A percentile compares a stretch with the other conserved stretches of the same genome.
Evolutionary conservation across 2,888 invertebrate genomes (phyloP).

Genomic region (Trissonchulus latispiculum): DNA sequence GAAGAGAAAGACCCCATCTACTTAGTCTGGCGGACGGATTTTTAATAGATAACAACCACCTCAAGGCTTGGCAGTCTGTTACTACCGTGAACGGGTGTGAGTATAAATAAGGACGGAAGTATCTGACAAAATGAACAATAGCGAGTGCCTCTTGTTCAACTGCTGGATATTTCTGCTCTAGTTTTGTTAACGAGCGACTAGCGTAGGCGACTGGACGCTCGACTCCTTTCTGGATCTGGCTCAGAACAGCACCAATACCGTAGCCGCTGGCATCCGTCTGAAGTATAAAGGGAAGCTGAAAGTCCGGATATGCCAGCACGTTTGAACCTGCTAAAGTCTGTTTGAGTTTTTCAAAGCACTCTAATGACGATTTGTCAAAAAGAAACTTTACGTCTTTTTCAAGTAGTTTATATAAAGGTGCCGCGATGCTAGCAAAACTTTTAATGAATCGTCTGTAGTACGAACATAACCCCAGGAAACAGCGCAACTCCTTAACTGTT

Average conservation of each 20-base stretch:
- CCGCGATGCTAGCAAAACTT: constrained; percentile 17
- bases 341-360: constrained; percentile 20
- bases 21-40: neutral
- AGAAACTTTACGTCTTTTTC: constrained; percentile 16
- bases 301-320: constrained; percentile 31
- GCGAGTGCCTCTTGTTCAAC: constrained; percentile 31
- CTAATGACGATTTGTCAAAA: constrained; percentile 24
- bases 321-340: constrained; percentile 19
- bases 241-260: constrained; percentile 34
- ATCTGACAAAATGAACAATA: constrained; percentile 31
- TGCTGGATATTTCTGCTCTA: constrained; percentile 39
- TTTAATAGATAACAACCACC: neutral
- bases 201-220: constrained; percentile 29
- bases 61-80: neutral
- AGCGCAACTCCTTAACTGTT: neutral
- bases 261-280: constrained; percentile 34
- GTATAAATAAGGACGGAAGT: constrained; percentile 46
- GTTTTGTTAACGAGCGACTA: constrained; percentile 26
- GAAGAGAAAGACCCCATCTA: neutral
- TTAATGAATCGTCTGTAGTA: constrained; percentile 38
- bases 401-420: constrained; percentile 18
- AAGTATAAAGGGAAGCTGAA: constrained; percentile 30
- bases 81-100: constrained; percentile 25
- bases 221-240: constrained; percentile 27
- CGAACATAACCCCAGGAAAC: constrained; percentile 36